A percentile compares a stretch with the other conserved stretches of the same genome.
Conservation (phyloP, 1,140 invertebrate species). For the Solenopsis fugax region DNA sequence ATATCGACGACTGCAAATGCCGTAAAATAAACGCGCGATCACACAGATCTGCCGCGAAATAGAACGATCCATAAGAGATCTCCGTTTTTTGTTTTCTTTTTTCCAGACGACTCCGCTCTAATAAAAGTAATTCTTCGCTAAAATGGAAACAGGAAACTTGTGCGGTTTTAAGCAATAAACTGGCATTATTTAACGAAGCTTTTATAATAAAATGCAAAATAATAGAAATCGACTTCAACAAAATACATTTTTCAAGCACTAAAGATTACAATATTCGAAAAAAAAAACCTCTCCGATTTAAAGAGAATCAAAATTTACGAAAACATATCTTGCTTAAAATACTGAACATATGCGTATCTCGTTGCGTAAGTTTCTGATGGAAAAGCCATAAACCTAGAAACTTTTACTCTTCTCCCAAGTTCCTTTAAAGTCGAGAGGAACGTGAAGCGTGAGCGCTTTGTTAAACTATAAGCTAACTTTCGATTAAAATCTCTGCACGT, state of each 20-base stretch:
- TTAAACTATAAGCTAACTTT: constrained; percentile 75
- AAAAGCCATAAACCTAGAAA: constrained; percentile 71
- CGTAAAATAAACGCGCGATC: constrained; percentile 7
- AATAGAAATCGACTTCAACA: background rate
- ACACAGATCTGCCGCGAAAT: background rate
- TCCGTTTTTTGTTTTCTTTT: background rate
- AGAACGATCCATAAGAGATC: background rate
- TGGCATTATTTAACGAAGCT: background rate
- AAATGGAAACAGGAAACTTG: background rate
- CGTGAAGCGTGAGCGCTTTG: constrained; percentile 67
- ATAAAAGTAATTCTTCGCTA: background rate
- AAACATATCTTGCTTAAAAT: constrained; percentile 37
- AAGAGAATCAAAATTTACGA: constrained; percentile 8
- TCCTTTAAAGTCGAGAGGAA: constrained; percentile 68
- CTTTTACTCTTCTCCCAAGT: constrained; percentile 52
- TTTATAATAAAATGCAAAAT: background rate
- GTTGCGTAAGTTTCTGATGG: constrained; percentile 59
- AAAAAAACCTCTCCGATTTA: background rate
- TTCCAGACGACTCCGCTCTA: background rate
- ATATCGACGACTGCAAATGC: constrained; percentile 23
- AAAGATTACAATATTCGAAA: background rate
- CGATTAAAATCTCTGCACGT: constrained; percentile 72
- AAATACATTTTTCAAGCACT: background rate
- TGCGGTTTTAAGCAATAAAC: background rate
- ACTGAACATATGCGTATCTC: constrained; percentile 47